Conservation (phyloP, 2,113 vertebrate genomes). For the Monopterus albus region DNA sequence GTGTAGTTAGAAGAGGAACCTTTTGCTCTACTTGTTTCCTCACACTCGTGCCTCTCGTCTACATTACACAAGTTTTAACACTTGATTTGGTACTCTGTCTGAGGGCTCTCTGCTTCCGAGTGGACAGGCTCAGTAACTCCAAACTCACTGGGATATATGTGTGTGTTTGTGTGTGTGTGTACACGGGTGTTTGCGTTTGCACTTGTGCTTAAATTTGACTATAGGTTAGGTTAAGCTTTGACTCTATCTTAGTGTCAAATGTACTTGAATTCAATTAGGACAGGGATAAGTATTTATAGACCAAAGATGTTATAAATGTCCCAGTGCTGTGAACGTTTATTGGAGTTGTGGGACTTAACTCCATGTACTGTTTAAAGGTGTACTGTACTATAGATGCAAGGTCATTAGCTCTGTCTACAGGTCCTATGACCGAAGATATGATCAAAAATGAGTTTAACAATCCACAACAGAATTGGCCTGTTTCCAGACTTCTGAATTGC, state of each 20-base stretch:
- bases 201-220: background rate
- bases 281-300: background rate
- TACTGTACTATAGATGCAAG: no score
- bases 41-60: conserved; percentile 25
- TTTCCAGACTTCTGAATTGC: no score
- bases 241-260: no score
- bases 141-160: background rate
- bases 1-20: conserved; percentile 37
- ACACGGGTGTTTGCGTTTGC: conserved; percentile 14
- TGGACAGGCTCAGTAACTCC: conserved; percentile 46
- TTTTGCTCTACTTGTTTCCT: conserved; percentile 45
- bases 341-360: background rate
- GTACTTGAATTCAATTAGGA: conserved; percentile 21
- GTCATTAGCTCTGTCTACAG: no score
- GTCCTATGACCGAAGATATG: no score
- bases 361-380: no score
- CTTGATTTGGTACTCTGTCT: conserved; percentile 44
- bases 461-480: no score
- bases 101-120: conserved; percentile 48
- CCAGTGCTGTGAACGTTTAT: background rate
- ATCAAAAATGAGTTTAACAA: no score
- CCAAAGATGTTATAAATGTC: background rate
- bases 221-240: conserved; percentile 15
- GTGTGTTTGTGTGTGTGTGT: conserved; percentile 13
- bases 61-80: conserved; percentile 37